Evolutionary conservation across 2,113 vertebrate species (phyloP).

Genomic region (human): DNA sequence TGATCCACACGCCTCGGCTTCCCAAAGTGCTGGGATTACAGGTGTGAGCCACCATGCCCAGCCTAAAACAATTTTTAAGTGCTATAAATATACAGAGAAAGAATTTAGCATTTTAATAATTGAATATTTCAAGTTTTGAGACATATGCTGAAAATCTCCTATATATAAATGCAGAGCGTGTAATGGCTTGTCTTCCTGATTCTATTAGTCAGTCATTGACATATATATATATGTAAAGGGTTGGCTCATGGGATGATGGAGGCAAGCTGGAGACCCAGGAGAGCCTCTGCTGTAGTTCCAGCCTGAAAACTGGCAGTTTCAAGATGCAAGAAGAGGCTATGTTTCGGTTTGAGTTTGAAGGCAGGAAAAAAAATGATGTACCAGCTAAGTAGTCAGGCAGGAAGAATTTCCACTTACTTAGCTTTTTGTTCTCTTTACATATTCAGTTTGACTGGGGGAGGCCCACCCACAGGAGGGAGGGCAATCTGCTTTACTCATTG

Average conservation of each 20-base stretch:
- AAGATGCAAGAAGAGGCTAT: rapidly evolving
- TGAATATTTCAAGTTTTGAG: background rate
- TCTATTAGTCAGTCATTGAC: background rate
- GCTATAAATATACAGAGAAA: background rate
- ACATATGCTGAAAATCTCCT: background rate
- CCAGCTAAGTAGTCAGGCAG: background rate
- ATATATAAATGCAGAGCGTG: no score
- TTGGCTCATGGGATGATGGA: no score
- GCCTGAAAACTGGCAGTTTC: background rate
- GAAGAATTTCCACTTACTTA: background rate
- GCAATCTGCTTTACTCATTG: no score
- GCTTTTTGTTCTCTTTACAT: background rate
- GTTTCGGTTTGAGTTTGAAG: background rate
- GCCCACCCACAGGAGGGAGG: no score
- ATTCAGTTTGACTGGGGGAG: background rate
- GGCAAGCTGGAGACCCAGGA: background rate
- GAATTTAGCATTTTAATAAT: background rate
- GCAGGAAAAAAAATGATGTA: background rate
- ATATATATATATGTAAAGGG: background rate
- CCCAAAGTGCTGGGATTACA: no score
- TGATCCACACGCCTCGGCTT: no score
- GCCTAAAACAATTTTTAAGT: background rate
- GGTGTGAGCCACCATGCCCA: no score
- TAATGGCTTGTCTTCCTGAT: background rate
- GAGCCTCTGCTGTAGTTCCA: background rate